These are phyloP conservation scores for Gallinago paraguaiae DNA, from an alignment of 2,113 vertebrate species.

Conservation along the genomic window DNA sequence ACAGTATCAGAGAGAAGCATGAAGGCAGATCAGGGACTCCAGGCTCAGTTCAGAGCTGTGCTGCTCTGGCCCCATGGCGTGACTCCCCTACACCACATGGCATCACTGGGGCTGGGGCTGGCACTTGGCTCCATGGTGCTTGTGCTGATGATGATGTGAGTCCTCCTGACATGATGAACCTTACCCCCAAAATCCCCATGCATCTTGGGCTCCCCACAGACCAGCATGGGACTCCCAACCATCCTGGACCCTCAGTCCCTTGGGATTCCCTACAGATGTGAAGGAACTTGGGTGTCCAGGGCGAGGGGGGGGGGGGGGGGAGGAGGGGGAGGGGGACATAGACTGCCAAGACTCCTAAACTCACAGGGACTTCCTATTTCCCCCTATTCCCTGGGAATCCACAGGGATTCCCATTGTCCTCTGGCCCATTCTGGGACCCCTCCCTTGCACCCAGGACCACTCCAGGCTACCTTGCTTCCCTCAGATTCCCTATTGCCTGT, in stretches of 20 bases:
- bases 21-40: neutral
- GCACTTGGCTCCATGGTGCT: neutral
- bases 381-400: neutral
- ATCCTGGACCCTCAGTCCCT: neutral
- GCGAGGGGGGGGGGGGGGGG: neutral
- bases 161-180: neutral
- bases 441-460: neutral
- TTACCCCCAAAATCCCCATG: neutral
- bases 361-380: neutral
- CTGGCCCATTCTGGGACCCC: neutral
- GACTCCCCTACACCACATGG: accelerated
- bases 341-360: neutral
- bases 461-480: neutral
- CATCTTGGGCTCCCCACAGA: neutral
- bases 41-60: neutral
- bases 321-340: accelerated
- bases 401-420: neutral
- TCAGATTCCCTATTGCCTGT: neutral
- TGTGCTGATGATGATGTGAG: neutral
- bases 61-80: neutral
- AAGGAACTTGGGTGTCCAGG: accelerated
- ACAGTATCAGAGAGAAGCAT: neutral
- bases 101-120: neutral
- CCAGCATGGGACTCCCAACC: neutral
- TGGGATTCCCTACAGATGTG: neutral